These are phyloP conservation scores for Chaetorhynchus papuensis DNA, from an alignment of 2,113 vertebrate species.

Conservation along the genomic window DNA sequence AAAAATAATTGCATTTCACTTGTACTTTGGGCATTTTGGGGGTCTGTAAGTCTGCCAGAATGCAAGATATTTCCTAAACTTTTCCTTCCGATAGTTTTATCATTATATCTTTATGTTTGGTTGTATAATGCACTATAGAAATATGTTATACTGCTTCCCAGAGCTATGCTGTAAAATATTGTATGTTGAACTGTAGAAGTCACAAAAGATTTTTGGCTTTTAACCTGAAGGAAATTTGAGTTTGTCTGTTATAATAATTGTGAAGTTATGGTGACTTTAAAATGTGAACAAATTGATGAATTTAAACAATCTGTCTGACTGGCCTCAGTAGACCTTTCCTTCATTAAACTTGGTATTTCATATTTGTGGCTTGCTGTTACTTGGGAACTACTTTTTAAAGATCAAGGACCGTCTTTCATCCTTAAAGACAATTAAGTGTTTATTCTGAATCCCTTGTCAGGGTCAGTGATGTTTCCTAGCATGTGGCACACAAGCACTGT, in stretches of 20 bases:
- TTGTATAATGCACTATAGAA: background rate
- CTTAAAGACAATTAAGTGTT: background rate
- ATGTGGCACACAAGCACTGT: background rate
- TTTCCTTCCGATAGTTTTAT: background rate
- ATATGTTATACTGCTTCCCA: background rate
- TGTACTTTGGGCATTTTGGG: background rate
- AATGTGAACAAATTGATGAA: background rate
- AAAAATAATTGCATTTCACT: slow-evolving; percentile 23
- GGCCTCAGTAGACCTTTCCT: background rate
- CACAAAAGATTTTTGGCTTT: background rate
- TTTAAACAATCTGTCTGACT: background rate
- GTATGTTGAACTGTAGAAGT: background rate
- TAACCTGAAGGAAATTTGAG: background rate
- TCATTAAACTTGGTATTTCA: background rate
- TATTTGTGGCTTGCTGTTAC: background rate
- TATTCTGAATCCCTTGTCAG: background rate
- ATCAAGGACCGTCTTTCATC: background rate
- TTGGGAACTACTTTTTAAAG: background rate
- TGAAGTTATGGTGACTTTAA: background rate
- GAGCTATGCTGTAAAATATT: background rate
- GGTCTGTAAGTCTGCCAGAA: background rate
- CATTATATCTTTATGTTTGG: background rate
- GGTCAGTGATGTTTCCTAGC: background rate
- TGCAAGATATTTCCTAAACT: background rate
- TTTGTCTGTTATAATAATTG: background rate